These are phyloP conservation scores for Lymantria monacha DNA, from an alignment of 2,888 invertebrate species.

Conservation along the genomic window DNA sequence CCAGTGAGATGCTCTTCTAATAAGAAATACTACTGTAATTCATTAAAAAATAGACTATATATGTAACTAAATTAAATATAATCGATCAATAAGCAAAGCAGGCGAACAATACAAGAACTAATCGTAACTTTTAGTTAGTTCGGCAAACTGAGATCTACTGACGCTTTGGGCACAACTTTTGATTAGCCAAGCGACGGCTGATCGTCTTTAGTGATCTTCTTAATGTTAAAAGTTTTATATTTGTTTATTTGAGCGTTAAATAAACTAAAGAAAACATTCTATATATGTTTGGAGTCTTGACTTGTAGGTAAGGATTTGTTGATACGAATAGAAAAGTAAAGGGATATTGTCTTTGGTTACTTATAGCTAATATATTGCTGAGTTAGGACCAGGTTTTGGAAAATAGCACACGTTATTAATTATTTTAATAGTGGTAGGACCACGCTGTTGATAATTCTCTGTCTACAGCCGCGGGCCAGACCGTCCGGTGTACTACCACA, in stretches of 20 bases:
- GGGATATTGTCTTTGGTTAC: too few relatives aligned
- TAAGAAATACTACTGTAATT: too few relatives aligned
- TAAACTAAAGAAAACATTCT: conserved; percentile 23
- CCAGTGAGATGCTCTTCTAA: too few relatives aligned
- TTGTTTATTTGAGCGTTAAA: conserved; percentile 48
- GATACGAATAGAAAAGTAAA: too few relatives aligned
- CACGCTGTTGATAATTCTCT: too few relatives aligned
- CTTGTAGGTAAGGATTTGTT: too few relatives aligned
- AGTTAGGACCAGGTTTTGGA: too few relatives aligned
- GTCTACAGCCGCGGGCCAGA: too few relatives aligned
- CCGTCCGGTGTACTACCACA: too few relatives aligned
- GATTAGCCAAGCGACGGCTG: conserved; percentile 47
- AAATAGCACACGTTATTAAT: too few relatives aligned
- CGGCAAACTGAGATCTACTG: conserved; percentile 43
- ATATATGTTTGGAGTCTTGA: background rate
- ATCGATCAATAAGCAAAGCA: conserved; percentile 34
- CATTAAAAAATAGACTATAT: conserved; percentile 20
- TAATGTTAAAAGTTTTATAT: conserved; percentile 36
- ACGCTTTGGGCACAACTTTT: conserved; percentile 45
- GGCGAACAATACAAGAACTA: conserved; percentile 52
- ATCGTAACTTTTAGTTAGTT: conserved; percentile 59
- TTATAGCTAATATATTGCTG: too few relatives aligned
- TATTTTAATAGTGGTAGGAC: too few relatives aligned
- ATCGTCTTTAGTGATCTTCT: conserved; percentile 32
- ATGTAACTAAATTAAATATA: conserved; percentile 9